Base-by-base conservation (phyloP, 2,797 vertebrate species). In the Enteromius afrohamiltoni region DNA sequence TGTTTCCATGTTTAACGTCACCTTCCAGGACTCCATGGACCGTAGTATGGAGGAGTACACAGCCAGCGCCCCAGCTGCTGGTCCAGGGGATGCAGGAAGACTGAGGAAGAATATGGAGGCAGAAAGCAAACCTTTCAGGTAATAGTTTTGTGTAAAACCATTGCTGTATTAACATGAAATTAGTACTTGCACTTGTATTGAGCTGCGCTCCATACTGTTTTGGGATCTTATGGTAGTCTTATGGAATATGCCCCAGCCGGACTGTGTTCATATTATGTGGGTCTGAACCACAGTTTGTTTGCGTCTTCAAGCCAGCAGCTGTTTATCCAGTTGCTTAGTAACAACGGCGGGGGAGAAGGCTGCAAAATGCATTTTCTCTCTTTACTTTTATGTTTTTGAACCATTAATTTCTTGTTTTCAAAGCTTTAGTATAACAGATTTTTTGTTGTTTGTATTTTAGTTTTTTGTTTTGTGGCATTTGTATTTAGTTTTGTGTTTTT, bases 1-100 rank as follows among this genome's bases (percentile, higher is more conserved):
- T 85, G 88, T 98, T 88, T 99, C 97, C 0, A 95, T 96, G 79
- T 97, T 95, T 87, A 99, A 98, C 26, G 97, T 99, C 88, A 98
- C 98, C 85, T 97, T 98, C 84, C 97, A 97, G 93, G 96, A 96
- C 74, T 96, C 95, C 75, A 95, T 96, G 92, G 96, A 96, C 74
- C 92, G 95, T 31, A 95, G 95, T 4, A 94, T 96, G 53, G 95
- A 95, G 82, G 96, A 96, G 13, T 96, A 84, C 92, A 93, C 71
- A 84, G 92, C 5, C 0, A 85, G 87, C 0, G 89, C 94, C 21
- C 83, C 93, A 68, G 91, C 95, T 0, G 88, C 95, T 0, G 96
- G 97, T 86, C 74, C 94, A 78, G 96, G 94, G 40, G 97, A 98
- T 83, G 93, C 95, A 0, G 96, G 96, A 0, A 95, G 97, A 89